Percentiles rank a stretch among this genome's conserved stretches.
Conservation (phyloP, 2,113 vertebrate genomes). For the Pleuronectes platessa region DNA sequence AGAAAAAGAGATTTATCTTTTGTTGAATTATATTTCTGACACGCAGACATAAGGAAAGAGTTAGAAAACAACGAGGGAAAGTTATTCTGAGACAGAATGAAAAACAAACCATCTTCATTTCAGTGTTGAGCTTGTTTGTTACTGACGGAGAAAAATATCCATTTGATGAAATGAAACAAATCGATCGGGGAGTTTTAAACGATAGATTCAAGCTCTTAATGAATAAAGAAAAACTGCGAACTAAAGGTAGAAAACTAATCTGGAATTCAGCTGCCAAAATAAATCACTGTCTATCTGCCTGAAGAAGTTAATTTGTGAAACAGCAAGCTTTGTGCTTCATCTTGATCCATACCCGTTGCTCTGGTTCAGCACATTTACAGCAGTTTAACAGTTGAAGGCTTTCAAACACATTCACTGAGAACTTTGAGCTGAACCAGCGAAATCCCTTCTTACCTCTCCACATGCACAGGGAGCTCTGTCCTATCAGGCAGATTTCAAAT, state of each 20-base stretch:
- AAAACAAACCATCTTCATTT: constrained; percentile 20
- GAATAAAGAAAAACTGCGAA: constrained; percentile 41
- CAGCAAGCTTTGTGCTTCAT: constrained; percentile 41
- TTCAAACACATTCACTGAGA: constrained; percentile 31
- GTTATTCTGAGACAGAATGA: neutral
- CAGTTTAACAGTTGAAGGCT: constrained; percentile 46
- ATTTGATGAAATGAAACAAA: constrained; percentile 41
- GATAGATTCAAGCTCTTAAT: constrained; percentile 4
- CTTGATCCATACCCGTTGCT: constrained; percentile 23
- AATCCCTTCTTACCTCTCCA: constrained; percentile 15
- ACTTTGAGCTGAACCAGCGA: constrained; percentile 59
- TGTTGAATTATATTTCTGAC: constrained; percentile 52
- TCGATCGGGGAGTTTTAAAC: constrained; percentile 40
- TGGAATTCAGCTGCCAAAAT: constrained; percentile 12
- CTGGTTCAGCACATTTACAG: constrained; percentile 62
- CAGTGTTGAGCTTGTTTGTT: constrained; percentile 1
- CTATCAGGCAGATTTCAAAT: constrained; percentile 48
- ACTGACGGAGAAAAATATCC: constrained; percentile 15
- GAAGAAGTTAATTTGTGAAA: constrained; percentile 28
- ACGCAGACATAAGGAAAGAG: constrained; percentile 7
- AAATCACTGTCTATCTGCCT: constrained; percentile 9
- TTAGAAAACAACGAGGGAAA: neutral
- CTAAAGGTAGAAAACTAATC: constrained; percentile 23
- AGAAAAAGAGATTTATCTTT: constrained; percentile 56
- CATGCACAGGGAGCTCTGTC: neutral